Percentiles rank a stretch among this genome's conserved stretches.
Conservation (phyloP, 2,797 vertebrate genomes). For the Macropus fuliginosus region DNA sequence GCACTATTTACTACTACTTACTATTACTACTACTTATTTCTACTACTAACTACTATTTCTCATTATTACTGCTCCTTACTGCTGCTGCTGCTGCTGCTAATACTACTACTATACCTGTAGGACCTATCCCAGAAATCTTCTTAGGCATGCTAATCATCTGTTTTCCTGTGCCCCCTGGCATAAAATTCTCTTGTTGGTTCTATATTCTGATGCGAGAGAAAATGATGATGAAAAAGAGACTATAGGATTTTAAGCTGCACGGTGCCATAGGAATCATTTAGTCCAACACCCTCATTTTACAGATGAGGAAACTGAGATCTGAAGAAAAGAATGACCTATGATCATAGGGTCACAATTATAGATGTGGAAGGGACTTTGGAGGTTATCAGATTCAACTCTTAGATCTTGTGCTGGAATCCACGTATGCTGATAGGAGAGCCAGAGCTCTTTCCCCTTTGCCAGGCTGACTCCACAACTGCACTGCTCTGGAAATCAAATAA, state of each 20-base stretch:
- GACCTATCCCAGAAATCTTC: background rate
- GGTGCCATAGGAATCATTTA: background rate
- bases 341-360: too few species aligned
- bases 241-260: background rate
- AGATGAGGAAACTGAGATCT: background rate
- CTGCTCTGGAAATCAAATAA: background rate
- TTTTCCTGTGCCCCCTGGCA: background rate
- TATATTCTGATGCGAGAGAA: background rate
- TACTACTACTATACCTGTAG: background rate
- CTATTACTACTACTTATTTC: background rate
- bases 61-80: too few species aligned
- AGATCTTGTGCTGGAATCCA: background rate
- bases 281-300: background rate
- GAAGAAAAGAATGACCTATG: background rate
- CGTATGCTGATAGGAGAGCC: background rate
- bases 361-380: background rate
- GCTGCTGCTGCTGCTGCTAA: background rate
- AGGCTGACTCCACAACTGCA: background rate
- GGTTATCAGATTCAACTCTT: background rate
- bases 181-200: background rate
- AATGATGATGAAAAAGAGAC: background rate
- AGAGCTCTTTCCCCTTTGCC: background rate
- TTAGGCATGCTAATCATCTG: background rate
- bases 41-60: too few species aligned
- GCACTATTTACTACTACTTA: background rate